Conservation (phyloP, 2,797 vertebrate genomes). For the Betta splendens region DNA sequence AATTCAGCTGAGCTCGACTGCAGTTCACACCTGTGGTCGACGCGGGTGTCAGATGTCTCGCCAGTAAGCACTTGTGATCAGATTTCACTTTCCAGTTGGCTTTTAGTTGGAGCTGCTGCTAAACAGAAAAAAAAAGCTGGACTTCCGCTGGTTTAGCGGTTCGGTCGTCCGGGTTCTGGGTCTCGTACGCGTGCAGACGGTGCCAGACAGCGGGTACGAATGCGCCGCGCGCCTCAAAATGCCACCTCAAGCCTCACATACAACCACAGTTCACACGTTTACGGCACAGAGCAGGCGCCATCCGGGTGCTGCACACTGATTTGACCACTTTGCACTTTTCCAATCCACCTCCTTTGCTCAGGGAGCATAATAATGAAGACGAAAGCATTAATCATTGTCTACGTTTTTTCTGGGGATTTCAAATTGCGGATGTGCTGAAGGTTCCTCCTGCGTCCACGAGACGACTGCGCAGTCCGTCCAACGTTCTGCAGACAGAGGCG, state of each 20-base stretch:
- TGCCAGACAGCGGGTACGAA: slow-evolving; percentile 34
- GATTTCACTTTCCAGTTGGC: slow-evolving; percentile 44
- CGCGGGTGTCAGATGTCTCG: slow-evolving; percentile 43
- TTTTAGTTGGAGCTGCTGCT: slow-evolving; percentile 29
- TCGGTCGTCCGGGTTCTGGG: slow-evolving; percentile 13
- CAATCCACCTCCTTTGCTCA: slow-evolving; percentile 14
- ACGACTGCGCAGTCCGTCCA: too few relatives aligned
- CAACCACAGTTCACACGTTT: slow-evolving; percentile 11
- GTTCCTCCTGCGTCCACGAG: slow-evolving; percentile 17
- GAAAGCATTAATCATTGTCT: background rate
- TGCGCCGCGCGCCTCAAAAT: slow-evolving; percentile 11
- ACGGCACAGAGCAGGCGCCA: slow-evolving; percentile 10
- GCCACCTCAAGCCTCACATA: background rate
- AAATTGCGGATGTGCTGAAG: background rate
- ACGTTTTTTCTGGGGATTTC: slow-evolving; percentile 7
- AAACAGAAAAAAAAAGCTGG: slow-evolving; percentile 16
- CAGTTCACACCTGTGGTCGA: slow-evolving; percentile 23
- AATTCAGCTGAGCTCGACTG: slow-evolving; percentile 14
- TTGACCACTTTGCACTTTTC: slow-evolving; percentile 15
- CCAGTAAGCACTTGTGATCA: slow-evolving; percentile 53
- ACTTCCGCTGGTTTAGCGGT: slow-evolving; percentile 25
- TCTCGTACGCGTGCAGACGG: slow-evolving; percentile 13
- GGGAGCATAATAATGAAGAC: slow-evolving; percentile 9
- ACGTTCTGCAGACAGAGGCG: slow-evolving; percentile 40
- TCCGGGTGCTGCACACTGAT: slow-evolving; percentile 18